phyloP scores from a whole-genome alignment of 2,113 vertebrate genomes.

The Tor tambroides region DNA sequence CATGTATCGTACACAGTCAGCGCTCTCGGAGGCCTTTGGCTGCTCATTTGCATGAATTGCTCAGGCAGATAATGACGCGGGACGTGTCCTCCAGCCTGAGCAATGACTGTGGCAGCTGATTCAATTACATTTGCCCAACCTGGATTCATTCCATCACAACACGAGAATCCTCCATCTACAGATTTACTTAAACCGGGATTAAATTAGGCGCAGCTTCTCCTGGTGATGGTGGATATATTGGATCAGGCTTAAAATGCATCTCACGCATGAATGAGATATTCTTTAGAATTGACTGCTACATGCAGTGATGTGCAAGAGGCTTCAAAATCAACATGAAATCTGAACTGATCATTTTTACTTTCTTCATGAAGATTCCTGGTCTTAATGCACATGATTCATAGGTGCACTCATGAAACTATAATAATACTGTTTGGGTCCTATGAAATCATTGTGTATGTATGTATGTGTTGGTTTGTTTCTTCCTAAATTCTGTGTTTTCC shows the following conservation, averaged over 20 bases:
- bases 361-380: not conserved
- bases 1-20: not conserved
- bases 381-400: not conserved
- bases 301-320: not conserved
- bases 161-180: slow-evolving; percentile 44
- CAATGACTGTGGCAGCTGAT: slow-evolving; percentile 66
- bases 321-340: too few relatives aligned
- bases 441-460: too few relatives aligned
- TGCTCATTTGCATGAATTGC: slow-evolving; percentile 2
- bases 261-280: not conserved
- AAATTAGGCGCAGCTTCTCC: slow-evolving; percentile 9
- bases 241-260: slow-evolving; percentile 69
- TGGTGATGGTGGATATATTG: slow-evolving; percentile 60
- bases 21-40: not conserved
- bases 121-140: slow-evolving; percentile 55
- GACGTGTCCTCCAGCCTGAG: slow-evolving; percentile 58
- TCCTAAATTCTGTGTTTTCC: accelerated
- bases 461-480: too few relatives aligned
- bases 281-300: too few relatives aligned
- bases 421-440: too few relatives aligned
- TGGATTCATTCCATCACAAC: slow-evolving; percentile 25
- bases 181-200: slow-evolving; percentile 60
- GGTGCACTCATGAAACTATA: not conserved
- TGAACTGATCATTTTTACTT: too few relatives aligned
- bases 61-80: slow-evolving; percentile 42